These are phyloP conservation scores for Hemibagrus wyckioides DNA, from an alignment of 2,113 vertebrate species.

Conservation along the genomic window DNA sequence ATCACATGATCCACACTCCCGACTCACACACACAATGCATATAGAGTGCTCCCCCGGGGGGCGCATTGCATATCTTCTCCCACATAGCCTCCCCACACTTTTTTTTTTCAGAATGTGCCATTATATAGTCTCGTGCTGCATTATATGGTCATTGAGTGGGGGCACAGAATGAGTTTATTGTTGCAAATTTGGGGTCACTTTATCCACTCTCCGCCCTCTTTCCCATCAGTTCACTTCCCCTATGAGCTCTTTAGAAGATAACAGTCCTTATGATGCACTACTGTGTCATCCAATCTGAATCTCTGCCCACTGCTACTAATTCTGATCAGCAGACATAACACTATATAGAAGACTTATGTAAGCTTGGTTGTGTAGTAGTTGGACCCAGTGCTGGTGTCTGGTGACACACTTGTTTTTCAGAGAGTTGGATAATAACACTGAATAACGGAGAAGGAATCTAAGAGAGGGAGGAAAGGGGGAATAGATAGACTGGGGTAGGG, in stretches of 20 bases:
- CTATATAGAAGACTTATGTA: neutral
- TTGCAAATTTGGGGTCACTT: conserved; percentile 8
- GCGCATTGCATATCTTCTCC: conserved; percentile 18
- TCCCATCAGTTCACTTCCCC: conserved; percentile 23
- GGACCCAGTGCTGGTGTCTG: neutral
- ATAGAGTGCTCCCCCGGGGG: neutral
- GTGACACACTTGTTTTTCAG: neutral
- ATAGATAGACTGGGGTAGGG: too few relatives aligned
- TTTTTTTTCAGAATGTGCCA: conserved; percentile 26
- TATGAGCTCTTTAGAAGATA: neutral
- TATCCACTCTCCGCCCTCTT: conserved; percentile 2
- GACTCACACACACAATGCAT: conserved; percentile 39
- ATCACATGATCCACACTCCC: conserved; percentile 68
- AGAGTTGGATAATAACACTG: neutral
- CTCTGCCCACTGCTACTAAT: neutral
- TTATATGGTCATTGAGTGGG: conserved; percentile 15
- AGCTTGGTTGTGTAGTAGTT: neutral
- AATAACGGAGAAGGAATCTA: neutral
- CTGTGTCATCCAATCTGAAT: neutral
- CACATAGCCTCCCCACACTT: conserved; percentile 36
- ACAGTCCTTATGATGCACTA: conserved; percentile 15
- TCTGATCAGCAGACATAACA: conserved; percentile 1
- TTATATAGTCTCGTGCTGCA: conserved; percentile 24
- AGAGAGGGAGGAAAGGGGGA: neutral
- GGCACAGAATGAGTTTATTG: conserved; percentile 19